Evolutionary conservation across 2,888 invertebrate genomes (phyloP), one percentile per base, ranked within the genome.

Genomic region (Heteromyza rotundicornis): DNA sequence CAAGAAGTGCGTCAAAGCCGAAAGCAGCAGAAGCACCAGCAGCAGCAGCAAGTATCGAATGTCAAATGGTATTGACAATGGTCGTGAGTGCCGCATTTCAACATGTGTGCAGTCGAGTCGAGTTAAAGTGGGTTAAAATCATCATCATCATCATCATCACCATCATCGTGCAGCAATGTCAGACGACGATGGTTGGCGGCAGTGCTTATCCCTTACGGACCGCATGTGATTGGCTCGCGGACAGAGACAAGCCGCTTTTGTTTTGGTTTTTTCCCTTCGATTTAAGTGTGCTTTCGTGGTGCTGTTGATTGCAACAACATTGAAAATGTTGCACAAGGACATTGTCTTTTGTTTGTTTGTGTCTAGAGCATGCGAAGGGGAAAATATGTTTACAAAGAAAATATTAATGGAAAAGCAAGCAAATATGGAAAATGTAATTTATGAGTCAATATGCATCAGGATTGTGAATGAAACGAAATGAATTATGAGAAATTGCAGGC

Each of bases 21-120:
- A 5, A 32, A 5, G 12, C 32, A 32, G 12, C 32, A 32, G 7
- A 32, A 32, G 7, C 32, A 40, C 8, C 8, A 40, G n/a, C n/a
- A n/a, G 3, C 17, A 19, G 19, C 47, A 3, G 14, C 5, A 19
- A 14, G 47, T 44, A 55, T 55, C 40, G 22, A n/a, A 44, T 40
- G 24, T 40, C 44, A 44, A 55, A 44, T 44, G 55, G 20, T 55
- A 55, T 55, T 55, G 55, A 55, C 55, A 55, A 22, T 55, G 55
- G 40, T 40, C 40, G 44, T 40, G 40, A 47, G 47, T 40, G 40
- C 16, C 16, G 40, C 40, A n/a, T 40, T 40, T 40, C 40, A 5
- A 27, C 27, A 27, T 40, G 40, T n/a, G 14, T n/a, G 40, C 10
- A 40, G 8, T n/a, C n/a, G n/a, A n/a, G n/a, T n/a, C n/a, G n/a